Conservation (phyloP, 1,140 invertebrate genomes). For the Drosophila nannoptera region DNA sequence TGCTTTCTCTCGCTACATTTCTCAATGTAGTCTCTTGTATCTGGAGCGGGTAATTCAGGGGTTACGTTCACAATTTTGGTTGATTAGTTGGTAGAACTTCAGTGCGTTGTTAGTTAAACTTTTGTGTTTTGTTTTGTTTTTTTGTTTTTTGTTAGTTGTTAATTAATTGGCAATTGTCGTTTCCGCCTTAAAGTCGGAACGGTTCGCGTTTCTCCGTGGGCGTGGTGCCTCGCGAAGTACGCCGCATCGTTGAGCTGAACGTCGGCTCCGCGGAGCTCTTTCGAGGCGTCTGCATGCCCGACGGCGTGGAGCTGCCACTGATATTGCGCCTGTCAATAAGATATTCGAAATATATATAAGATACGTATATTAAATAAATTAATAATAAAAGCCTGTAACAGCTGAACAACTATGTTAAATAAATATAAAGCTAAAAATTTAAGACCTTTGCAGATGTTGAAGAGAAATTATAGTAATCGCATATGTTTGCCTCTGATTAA, state of each 20-base stretch:
- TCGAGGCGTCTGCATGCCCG: constrained; percentile 78
- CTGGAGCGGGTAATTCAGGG: neutral
- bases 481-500: neutral
- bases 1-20: constrained; percentile 58
- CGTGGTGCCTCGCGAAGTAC: constrained; percentile 81
- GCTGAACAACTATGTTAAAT: constrained; percentile 9
- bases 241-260: constrained; percentile 70
- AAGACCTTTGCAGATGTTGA: neutral
- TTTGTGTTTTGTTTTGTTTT: constrained; percentile 33
- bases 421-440: neutral
- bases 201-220: constrained; percentile 83
- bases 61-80: constrained; percentile 35
- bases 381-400: constrained; percentile 13
- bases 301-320: constrained; percentile 77
- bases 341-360: constrained; percentile 6
- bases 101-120: constrained; percentile 68
- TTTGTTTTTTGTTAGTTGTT: constrained; percentile 31
- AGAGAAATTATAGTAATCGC: neutral
- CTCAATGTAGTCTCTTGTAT: constrained; percentile 50
- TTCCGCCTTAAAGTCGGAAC: constrained; percentile 82
- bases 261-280: constrained; percentile 77
- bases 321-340: constrained; percentile 62
- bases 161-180: constrained; percentile 60
- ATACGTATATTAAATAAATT: neutral
- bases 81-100: constrained; percentile 63